Percentiles rank a stretch among this genome's conserved stretches.
Conservation (phyloP, 2,888 invertebrate genomes). For the Tyria jacobaeae region DNA sequence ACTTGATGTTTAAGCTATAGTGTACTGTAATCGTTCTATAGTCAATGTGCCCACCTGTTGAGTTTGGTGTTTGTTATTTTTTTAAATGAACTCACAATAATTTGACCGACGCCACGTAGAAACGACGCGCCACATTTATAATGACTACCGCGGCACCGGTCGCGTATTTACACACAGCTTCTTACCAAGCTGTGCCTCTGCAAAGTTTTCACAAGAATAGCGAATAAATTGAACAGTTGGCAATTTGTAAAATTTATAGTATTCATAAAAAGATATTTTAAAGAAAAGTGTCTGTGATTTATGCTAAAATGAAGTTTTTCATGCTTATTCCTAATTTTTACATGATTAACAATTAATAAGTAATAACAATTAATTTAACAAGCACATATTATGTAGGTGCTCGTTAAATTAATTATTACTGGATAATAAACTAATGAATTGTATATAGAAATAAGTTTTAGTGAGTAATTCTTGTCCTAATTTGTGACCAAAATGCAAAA, state of each 20-base stretch:
- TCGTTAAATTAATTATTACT: constrained; percentile 60
- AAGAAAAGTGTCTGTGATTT: constrained; percentile 85
- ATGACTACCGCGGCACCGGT: constrained; percentile 4
- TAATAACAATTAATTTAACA: no score
- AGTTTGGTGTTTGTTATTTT: constrained; percentile 66
- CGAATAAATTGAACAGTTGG: constrained; percentile 19
- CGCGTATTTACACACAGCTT: constrained; percentile 4
- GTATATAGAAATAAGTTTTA: constrained; percentile 78
- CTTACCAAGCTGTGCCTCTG: constrained; percentile 4
- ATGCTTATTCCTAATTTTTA: constrained; percentile 81
- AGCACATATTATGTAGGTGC: no score
- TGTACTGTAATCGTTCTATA: constrained; percentile 68
- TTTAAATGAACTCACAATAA: constrained; percentile 53
- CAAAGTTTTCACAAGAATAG: constrained; percentile 3
- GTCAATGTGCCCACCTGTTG: constrained; percentile 82
- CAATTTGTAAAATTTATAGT: constrained; percentile 46
- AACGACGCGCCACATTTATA: constrained; percentile 11
- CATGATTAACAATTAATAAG: no score
- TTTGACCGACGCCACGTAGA: constrained; percentile 30
- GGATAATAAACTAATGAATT: constrained; percentile 63
- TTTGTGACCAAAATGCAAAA: constrained; percentile 77
- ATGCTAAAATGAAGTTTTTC: constrained; percentile 77
- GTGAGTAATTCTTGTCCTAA: constrained; percentile 67
- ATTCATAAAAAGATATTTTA: constrained; percentile 64
- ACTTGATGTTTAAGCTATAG: constrained; percentile 59